A percentile compares a stretch with the other conserved stretches of the same genome.
phyloP scores from a whole-genome alignment of 2,113 vertebrate genomes.

The Sinocyclocheilus rhinocerous region DNA sequence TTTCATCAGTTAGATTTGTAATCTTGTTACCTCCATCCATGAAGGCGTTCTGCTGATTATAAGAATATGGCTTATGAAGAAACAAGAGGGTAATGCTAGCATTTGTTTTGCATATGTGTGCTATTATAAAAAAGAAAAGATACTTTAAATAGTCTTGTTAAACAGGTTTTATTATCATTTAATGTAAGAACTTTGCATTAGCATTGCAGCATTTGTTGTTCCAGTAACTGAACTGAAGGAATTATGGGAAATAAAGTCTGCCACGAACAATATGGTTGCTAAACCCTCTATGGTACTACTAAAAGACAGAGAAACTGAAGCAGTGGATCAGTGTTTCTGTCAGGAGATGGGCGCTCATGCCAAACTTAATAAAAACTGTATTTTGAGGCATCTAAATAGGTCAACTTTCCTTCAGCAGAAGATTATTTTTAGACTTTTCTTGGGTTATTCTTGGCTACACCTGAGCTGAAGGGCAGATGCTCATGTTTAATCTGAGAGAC shows the following conservation, averaged over 20 bases:
- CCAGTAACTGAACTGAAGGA: constrained; percentile 56
- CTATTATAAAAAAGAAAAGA: too few relatives aligned
- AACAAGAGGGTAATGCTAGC: too few relatives aligned
- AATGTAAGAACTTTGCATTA: too few relatives aligned
- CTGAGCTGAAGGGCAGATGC: neutral
- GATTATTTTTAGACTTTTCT: neutral
- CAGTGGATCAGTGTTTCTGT: neutral
- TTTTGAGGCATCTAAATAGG: neutral
- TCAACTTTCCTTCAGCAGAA: neutral
- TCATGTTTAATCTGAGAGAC: neutral
- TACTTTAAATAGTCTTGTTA: too few relatives aligned
- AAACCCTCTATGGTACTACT: neutral
- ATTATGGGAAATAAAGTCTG: neutral
- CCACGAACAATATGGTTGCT: neutral
- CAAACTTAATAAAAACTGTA: neutral
- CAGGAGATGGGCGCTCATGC: neutral
- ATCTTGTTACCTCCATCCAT: too few relatives aligned
- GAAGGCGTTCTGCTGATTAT: too few relatives aligned
- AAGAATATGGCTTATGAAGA: too few relatives aligned
- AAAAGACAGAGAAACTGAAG: neutral
- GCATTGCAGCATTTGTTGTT: too few relatives aligned
- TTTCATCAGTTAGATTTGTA: too few relatives aligned
- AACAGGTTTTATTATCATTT: too few relatives aligned
- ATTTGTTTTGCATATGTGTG: too few relatives aligned
- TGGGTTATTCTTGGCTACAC: neutral